These are phyloP conservation scores for Drosophila triauraria DNA, from an alignment of 1,140 invertebrate genomes.

Conservation along the genomic window DNA sequence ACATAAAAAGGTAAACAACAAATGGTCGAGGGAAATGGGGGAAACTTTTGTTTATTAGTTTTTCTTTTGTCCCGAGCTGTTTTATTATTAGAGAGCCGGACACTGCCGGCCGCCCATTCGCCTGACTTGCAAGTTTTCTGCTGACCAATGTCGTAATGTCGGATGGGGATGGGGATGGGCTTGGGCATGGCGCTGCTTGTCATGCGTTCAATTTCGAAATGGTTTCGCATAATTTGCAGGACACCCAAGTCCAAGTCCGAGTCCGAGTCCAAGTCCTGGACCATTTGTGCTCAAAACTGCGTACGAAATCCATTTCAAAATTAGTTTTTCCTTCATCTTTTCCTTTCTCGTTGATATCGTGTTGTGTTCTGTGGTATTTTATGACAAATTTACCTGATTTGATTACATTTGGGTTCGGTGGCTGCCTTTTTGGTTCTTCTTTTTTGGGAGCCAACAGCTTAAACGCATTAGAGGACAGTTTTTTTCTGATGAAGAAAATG, in stretches of 20 bases:
- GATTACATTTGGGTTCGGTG: constrained; percentile 70
- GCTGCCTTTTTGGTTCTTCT: constrained; percentile 7
- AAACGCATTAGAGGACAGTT: constrained; percentile 55
- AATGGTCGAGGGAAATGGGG: constrained; percentile 34
- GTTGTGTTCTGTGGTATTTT: constrained; percentile 61
- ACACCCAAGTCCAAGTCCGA: constrained; percentile 45
- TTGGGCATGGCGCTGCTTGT: constrained; percentile 36
- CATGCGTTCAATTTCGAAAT: constrained; percentile 84
- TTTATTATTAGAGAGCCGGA: constrained; percentile 73
- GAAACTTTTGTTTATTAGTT: constrained; percentile 84
- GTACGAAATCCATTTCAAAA: constrained; percentile 84
- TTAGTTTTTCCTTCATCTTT: constrained; percentile 62
- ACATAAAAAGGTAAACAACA: constrained; percentile 77
- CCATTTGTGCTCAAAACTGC: constrained; percentile 83
- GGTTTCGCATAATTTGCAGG: constrained; percentile 84
- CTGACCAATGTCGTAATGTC: constrained; percentile 79
- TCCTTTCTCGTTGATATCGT: constrained; percentile 29
- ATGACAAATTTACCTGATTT: constrained; percentile 85
- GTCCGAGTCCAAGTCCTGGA: constrained; percentile 37
- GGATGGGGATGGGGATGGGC: constrained; percentile 7
- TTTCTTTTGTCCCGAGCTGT: constrained; percentile 73
- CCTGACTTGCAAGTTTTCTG: constrained; percentile 82
- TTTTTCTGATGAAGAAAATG: constrained; percentile 28
- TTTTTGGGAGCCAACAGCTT: constrained; percentile 29
- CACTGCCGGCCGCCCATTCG: constrained; percentile 51